These are phyloP conservation scores for Florisuga fusca DNA, from an alignment of 2,797 vertebrate genomes.

Conservation along the genomic window DNA sequence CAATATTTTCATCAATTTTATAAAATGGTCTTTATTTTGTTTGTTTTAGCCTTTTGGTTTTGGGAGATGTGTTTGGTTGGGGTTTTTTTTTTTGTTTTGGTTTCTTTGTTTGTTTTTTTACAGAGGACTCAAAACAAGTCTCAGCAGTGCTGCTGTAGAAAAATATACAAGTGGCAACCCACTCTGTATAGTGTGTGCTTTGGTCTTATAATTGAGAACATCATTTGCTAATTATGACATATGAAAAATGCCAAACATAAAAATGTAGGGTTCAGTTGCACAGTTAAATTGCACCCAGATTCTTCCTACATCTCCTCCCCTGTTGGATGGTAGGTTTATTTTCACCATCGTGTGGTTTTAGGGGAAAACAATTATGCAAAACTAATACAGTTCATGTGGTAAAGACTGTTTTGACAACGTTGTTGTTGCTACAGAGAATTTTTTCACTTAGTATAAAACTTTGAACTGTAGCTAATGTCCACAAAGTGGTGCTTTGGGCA, in stretches of 20 bases:
- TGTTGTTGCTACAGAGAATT: background rate
- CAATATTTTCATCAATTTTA: background rate
- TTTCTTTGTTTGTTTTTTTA: background rate
- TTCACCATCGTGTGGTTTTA: background rate
- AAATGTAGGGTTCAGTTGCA: background rate
- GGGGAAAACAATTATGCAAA: background rate
- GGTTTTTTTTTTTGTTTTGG: background rate
- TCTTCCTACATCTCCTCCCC: background rate
- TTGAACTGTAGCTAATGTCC: background rate
- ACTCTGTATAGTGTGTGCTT: background rate
- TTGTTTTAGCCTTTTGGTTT: background rate
- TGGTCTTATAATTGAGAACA: background rate
- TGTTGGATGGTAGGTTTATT: background rate
- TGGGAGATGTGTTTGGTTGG: background rate
- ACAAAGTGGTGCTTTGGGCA: constrained; percentile 18
- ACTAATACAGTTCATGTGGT: background rate
- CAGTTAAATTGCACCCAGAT: background rate
- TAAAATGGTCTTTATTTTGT: background rate
- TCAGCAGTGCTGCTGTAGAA: background rate
- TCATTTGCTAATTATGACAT: background rate
- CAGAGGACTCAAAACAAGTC: background rate
- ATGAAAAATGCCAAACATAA: background rate
- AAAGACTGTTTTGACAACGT: background rate
- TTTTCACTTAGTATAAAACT: background rate
- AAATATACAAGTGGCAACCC: background rate